Conservation (phyloP, 92 coral and sea anemone genomes). For the Paramuricea clavata region DNA sequence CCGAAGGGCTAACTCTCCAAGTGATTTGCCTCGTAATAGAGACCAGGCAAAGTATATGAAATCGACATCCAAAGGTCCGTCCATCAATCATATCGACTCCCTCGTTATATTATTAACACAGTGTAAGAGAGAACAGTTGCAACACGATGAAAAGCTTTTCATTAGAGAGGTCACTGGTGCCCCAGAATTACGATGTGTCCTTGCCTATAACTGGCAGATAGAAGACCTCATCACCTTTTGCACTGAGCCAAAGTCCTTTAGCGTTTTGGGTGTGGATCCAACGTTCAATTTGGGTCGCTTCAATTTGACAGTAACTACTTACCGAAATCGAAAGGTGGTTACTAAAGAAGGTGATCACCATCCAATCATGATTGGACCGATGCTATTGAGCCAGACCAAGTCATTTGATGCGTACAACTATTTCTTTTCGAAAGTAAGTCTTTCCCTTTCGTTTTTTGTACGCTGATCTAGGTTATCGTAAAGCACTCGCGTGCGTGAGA, state of each 20-base stretch:
- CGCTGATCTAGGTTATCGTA: too few species aligned
- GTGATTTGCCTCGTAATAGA: constrained; percentile 21
- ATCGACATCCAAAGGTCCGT: too few species aligned
- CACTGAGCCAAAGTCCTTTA: constrained; percentile 55
- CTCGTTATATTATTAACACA: background rate
- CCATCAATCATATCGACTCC: background rate
- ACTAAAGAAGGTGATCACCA: constrained; percentile 44
- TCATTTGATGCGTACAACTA: constrained; percentile 64
- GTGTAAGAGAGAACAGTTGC: background rate
- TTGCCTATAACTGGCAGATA: constrained; percentile 60
- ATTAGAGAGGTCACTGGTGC: constrained; percentile 66
- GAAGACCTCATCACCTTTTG: constrained; percentile 58
- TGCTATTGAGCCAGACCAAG: constrained; percentile 65
- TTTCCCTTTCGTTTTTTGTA: too few species aligned
- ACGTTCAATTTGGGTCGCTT: constrained; percentile 69
- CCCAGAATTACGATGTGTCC: constrained; percentile 68
- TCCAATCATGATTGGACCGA: constrained; percentile 69
- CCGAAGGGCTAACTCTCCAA: background rate
- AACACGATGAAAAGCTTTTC: background rate
- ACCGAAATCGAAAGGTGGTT: constrained; percentile 39
- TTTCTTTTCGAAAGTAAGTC: constrained; percentile 51
- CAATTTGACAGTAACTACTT: constrained; percentile 58
- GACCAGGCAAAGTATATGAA: background rate
- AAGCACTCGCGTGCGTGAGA: background rate
- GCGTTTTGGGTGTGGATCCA: constrained; percentile 61